These are phyloP conservation scores for Alsophila aescularia DNA, from an alignment of 2,888 invertebrate species.

Conservation along the genomic window DNA sequence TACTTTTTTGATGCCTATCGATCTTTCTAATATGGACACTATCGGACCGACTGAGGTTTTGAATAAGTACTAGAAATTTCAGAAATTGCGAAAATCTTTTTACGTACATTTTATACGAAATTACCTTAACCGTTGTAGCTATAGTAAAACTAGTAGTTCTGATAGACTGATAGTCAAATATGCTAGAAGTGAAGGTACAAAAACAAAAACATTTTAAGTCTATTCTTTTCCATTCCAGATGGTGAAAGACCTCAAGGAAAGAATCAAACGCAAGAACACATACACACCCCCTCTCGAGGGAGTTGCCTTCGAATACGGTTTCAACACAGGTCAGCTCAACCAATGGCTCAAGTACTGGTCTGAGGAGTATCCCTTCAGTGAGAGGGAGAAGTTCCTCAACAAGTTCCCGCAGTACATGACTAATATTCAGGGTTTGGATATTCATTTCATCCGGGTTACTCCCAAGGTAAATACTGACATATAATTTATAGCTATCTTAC, in stretches of 20 bases:
- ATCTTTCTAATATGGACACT: too few species aligned
- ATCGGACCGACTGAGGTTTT: too few species aligned
- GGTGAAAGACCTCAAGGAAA: conserved; percentile 60
- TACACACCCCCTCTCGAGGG: conserved; percentile 87
- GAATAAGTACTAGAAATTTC: too few species aligned
- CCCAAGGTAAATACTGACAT: conserved; percentile 62
- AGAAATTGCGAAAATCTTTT: too few species aligned
- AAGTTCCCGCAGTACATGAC: conserved; percentile 90
- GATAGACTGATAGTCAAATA: too few species aligned
- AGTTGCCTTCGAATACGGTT: conserved; percentile 91
- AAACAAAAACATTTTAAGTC: not conserved
- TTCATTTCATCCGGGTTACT: conserved; percentile 83
- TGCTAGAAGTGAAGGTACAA: too few species aligned
- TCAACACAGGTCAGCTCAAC: conserved; percentile 87
- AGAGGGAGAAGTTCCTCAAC: conserved; percentile 88
- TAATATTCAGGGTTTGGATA: conserved; percentile 88
- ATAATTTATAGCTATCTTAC: not conserved
- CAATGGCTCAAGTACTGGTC: conserved; percentile 91
- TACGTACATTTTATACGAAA: too few species aligned
- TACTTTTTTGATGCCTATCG: too few species aligned
- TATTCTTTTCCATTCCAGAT: conserved; percentile 47
- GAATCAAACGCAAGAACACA: conserved; percentile 56
- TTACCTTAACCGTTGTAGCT: too few species aligned
- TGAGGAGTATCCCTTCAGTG: conserved; percentile 86
- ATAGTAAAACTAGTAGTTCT: too few species aligned